Evolutionary conservation across 1,140 invertebrate genomes (phyloP).

Genomic region (Ceratitis capitata): DNA sequence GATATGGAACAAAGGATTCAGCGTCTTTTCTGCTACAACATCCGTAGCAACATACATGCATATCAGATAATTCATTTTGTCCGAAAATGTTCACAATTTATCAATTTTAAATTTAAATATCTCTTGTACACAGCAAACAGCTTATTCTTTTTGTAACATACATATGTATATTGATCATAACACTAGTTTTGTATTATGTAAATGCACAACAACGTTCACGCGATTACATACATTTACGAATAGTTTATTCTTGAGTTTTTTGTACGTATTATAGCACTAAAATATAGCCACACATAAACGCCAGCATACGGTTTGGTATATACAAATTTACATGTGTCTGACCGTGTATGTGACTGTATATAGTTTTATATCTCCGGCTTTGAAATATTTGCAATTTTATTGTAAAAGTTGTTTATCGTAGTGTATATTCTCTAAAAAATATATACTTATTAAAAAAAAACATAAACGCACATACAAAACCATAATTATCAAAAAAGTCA

Average conservation of each 20-base stretch:
- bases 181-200: no score
- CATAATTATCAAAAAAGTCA: slow-evolving; percentile 20
- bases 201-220: background rate
- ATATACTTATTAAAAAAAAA: background rate
- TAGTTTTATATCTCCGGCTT: background rate
- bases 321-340: background rate
- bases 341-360: background rate
- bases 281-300: background rate
- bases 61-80: no score
- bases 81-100: no score
- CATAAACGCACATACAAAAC: background rate
- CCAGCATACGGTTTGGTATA: background rate
- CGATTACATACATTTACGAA: background rate
- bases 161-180: background rate
- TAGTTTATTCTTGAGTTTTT: background rate
- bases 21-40: no score
- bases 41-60: background rate
- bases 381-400: background rate
- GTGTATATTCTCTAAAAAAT: background rate
- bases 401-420: background rate
- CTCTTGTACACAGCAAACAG: no score
- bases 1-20: no score
- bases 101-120: no score
- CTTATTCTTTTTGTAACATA: background rate
- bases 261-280: background rate